A percentile compares a stretch with the other conserved stretches of the same genome.
phyloP scores from a whole-genome alignment of 2,888 invertebrate species.

The Galerucella pusilla region DNA sequence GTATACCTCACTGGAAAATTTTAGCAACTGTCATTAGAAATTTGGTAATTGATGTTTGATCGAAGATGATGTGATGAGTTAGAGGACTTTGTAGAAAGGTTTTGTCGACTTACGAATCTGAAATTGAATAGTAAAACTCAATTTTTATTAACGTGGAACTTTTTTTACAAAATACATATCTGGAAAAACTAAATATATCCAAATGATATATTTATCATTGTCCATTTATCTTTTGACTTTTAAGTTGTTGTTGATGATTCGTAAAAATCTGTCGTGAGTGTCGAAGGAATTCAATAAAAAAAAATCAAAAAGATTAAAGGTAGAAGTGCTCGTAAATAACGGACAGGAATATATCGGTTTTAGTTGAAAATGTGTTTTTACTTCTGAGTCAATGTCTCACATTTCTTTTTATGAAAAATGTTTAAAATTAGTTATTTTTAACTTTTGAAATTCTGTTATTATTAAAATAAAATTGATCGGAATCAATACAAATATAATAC shows the following conservation, averaged over 20 bases:
- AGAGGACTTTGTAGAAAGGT: too few species aligned
- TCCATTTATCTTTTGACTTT: conserved; percentile 34
- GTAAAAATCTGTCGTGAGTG: conserved; percentile 27
- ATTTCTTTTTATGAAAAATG: conserved; percentile 14
- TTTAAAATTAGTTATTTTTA: conserved; percentile 5
- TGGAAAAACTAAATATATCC: conserved; percentile 41
- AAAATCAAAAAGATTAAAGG: conserved; percentile 27
- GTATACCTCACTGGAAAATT: neutral
- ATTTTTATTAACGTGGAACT: neutral
- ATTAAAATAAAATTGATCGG: too few species aligned
- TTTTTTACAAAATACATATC: neutral
- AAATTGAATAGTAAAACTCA: too few species aligned
- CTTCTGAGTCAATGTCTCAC: conserved; percentile 1
- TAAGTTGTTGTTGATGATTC: conserved; percentile 32
- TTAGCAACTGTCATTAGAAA: neutral
- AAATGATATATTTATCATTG: conserved; percentile 38
- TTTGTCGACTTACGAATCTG: too few species aligned
- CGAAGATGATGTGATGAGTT: too few species aligned
- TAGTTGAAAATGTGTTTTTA: conserved; percentile 18
- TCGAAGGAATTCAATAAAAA: conserved; percentile 36
- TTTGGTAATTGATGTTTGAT: neutral
- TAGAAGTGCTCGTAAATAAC: conserved; percentile 16
- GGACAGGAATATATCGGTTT: conserved; percentile 27
- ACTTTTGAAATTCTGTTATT: neutral
- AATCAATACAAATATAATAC: too few species aligned